These are phyloP conservation scores for Dinocampus coccinellae DNA, from an alignment of 2,888 invertebrate genomes.

Conservation along the genomic window DNA sequence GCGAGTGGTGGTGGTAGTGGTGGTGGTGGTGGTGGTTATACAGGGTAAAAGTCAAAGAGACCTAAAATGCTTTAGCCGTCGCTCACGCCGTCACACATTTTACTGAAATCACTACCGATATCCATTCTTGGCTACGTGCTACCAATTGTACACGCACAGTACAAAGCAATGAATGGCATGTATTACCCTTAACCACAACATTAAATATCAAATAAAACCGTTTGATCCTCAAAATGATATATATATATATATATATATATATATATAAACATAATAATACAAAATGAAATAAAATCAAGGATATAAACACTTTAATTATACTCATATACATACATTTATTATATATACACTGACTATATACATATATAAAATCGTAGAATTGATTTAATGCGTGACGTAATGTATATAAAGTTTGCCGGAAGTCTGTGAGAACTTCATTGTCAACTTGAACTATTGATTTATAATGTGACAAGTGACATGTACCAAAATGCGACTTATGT, in stretches of 20 bases:
- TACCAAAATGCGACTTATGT: constrained; percentile 23
- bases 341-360: not conserved
- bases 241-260: not conserved
- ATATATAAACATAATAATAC: not conserved
- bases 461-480: constrained; percentile 31
- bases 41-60: constrained; percentile 59
- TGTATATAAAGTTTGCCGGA: not conserved
- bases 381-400: not conserved
- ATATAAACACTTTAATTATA: not conserved
- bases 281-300: not conserved
- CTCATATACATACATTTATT: too few relatives aligned
- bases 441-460: constrained; percentile 28
- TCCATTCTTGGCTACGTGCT: not conserved
- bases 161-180: not conserved
- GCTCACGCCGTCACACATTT: constrained; percentile 62
- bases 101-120: constrained; percentile 56
- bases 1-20: constrained; percentile 50
- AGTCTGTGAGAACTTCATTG: not conserved
- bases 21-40: constrained; percentile 28
- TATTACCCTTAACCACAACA: not conserved
- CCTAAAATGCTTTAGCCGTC: constrained; percentile 52
- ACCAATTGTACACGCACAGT: constrained; percentile 1
- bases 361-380: not conserved
- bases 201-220: not conserved
- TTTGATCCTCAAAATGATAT: constrained; percentile 5